Conservation (phyloP, 2,113 vertebrate species). For the Paraplagusia blochii region DNA sequence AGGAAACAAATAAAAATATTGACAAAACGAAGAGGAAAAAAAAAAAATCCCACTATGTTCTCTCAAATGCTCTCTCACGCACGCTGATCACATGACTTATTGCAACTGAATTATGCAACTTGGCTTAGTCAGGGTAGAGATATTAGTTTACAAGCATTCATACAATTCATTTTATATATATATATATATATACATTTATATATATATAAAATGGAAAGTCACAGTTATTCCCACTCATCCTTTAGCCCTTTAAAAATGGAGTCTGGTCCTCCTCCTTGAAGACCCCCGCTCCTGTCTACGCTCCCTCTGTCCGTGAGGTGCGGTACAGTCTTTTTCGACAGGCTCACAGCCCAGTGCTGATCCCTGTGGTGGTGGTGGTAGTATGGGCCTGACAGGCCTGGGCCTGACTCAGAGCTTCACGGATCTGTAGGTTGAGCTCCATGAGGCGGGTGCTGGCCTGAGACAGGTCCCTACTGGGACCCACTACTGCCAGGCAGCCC, state of each 20-base stretch:
- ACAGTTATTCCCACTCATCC: constrained; percentile 71
- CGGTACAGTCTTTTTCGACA: constrained; percentile 30
- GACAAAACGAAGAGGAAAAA: background rate
- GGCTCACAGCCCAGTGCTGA: constrained; percentile 86
- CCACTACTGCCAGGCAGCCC: constrained; percentile 90
- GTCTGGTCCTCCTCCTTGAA: constrained; percentile 51
- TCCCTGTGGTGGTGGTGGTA: constrained; percentile 50
- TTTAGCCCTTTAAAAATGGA: constrained; percentile 78
- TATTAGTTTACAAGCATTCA: constrained; percentile 62
- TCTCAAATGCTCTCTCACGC: constrained; percentile 37
- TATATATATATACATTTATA: no score
- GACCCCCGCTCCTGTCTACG: constrained; percentile 12
- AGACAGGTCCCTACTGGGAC: constrained; percentile 89
- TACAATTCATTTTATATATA: constrained; percentile 60
- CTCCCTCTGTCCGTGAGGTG: constrained; percentile 37
- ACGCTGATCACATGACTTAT: constrained; percentile 62
- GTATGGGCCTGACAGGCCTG: constrained; percentile 75
- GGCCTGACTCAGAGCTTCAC: constrained; percentile 86
- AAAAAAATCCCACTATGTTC: constrained; percentile 70
- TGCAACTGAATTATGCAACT: constrained; percentile 70
- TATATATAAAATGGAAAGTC: no score
- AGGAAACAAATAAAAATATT: background rate
- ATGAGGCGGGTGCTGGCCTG: constrained; percentile 91
- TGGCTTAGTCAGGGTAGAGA: constrained; percentile 64
- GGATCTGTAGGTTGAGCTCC: constrained; percentile 96